Base-by-base conservation (phyloP, 2,113 vertebrate species). In the Malaclemys terrapin region DNA sequence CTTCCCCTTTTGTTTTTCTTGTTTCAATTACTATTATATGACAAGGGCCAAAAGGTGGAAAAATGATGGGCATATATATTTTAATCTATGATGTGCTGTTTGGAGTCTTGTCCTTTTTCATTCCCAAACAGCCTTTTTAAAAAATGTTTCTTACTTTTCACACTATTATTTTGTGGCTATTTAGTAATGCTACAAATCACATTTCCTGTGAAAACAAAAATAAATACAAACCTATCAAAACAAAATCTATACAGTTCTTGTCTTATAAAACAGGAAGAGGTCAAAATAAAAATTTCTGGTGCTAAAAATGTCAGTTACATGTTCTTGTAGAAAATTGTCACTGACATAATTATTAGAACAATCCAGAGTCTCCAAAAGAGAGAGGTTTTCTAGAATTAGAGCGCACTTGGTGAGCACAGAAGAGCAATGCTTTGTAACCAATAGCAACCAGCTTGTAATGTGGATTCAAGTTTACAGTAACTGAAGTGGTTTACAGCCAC, bases 341-440 rank as follows among this genome's bases (percentile, higher is more conserved):
- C 56, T 24, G 83, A 89, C 62, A 79, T 57, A 89, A 95, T 89
- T 49, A 96, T 27, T 84, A 80, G 45, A 22, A 80, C 10, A 87
- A 78, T 78, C 91, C 16, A 65, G 25, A 93, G 84, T 57, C 86
- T 90, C 85, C 80, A 89, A 49, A 80, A 80, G 27, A 85, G 82
- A 42, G 29, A 57, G 27, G 19, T 49, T 86, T 91, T 54, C 35
- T 50, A 81, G 83, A 88, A 91, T 29, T 78, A 78, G 1, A 89
- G 59, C 81, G 12, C 42, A 75, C 92, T 45, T 87, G 45, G 80
- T 85, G 79, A 93, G 75, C 78, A 72, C 59, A 97, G 52, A 92
- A 85, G 42, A 97, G 83, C 89, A 95, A 53, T 93, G 93, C 93
- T 93, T 95, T 94, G 96, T 95, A 96, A 95, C 91, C 94, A 96